These are phyloP conservation scores for Dermolepida albohirtum DNA, from an alignment of 2,888 invertebrate genomes.

Conservation along the genomic window DNA sequence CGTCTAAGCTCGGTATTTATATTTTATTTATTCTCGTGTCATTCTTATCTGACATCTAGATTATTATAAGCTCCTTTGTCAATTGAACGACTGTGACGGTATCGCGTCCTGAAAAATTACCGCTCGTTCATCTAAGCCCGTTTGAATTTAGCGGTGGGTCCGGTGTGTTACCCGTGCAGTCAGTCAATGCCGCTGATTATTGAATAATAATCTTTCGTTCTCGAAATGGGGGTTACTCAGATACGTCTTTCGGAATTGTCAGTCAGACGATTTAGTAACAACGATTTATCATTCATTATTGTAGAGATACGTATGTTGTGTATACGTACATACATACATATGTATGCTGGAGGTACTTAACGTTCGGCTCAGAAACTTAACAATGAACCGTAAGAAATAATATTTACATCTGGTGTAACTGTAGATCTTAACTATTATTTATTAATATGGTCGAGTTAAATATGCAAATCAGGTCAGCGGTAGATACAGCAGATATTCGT, in stretches of 20 bases:
- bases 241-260: constrained; percentile 12
- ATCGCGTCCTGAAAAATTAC: constrained; percentile 26
- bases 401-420: constrained; percentile 11
- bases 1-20: constrained; percentile 8
- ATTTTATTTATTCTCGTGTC: constrained; percentile 20
- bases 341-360: neutral
- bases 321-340: neutral
- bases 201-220: constrained; percentile 17
- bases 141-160: constrained; percentile 8
- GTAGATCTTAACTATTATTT: constrained; percentile 15
- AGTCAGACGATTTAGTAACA: constrained; percentile 19
- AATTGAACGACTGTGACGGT: constrained; percentile 17
- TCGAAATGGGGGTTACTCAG: constrained; percentile 7
- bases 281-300: constrained; percentile 19
- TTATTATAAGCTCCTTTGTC: constrained; percentile 28
- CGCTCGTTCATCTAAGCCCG: constrained; percentile 16
- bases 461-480: constrained; percentile 2
- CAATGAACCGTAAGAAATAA: constrained; percentile 2
- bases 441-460: constrained; percentile 12
- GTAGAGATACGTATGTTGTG: too few relatives aligned
- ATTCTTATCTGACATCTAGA: constrained; percentile 30
- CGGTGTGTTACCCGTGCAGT: neutral
- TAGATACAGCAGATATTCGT: constrained; percentile 10
- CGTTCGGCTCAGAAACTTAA: neutral
- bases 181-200: constrained; percentile 7